Evolutionary conservation across 53 echinoderm and acorn worm genomes (phyloP).

Genomic region (Zoroaster sp.): DNA sequence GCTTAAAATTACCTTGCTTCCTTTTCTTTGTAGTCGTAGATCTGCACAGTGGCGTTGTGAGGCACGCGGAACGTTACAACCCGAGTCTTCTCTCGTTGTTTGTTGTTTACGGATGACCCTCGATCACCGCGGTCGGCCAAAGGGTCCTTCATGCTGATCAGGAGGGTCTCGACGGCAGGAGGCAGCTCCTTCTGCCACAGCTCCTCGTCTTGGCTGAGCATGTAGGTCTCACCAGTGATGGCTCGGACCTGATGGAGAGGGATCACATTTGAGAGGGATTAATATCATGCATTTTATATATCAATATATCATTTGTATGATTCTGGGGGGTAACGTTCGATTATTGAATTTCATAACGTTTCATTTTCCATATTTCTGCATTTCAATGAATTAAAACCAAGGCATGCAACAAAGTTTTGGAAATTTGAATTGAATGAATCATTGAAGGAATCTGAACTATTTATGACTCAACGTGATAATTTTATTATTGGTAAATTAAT

Average conservation of each 20-base stretch:
- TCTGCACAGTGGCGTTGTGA: conserved; percentile 94
- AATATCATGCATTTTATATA: too few relatives aligned
- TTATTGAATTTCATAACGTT: too few relatives aligned
- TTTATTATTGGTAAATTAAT: too few relatives aligned
- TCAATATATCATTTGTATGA: too few relatives aligned
- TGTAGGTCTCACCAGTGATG: conserved; percentile 89
- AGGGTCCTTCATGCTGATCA: conserved; percentile 84
- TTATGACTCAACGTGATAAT: too few relatives aligned
- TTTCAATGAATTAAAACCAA: too few relatives aligned
- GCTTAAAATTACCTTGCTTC: conserved; percentile 80
- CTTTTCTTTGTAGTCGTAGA: conserved; percentile 99
- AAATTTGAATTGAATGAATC: too few relatives aligned
- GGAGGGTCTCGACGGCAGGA: conserved; percentile 90
- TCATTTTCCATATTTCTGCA: too few relatives aligned
- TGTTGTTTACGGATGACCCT: background rate
- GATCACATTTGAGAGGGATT: background rate
- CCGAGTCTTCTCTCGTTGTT: conserved; percentile 74
- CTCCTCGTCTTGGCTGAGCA: conserved; percentile 98
- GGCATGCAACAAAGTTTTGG: too few relatives aligned
- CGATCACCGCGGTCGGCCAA: conserved; percentile 88
- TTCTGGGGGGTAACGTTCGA: too few relatives aligned
- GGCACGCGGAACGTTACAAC: conserved; percentile 90
- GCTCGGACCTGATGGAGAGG: conserved; percentile 75
- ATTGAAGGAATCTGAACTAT: too few relatives aligned
- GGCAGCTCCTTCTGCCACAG: conserved; percentile 98